Conservation (phyloP, 1,140 invertebrate species). For the Argopecten irradians region DNA sequence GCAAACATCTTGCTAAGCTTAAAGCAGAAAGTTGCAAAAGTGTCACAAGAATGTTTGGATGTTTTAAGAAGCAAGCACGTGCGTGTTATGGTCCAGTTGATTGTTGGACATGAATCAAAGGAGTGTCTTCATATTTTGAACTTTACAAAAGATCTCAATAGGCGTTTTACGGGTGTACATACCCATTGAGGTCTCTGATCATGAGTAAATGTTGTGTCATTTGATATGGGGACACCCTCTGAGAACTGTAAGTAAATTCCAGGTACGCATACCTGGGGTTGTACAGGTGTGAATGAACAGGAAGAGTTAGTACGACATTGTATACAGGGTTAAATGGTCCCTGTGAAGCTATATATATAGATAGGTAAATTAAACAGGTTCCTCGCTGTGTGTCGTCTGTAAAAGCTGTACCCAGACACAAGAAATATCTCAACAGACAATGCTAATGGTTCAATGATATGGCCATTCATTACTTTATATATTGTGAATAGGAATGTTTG, state of each 20-base stretch:
- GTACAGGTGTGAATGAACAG: background rate
- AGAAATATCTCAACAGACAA: background rate
- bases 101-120: too few relatives aligned
- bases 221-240: background rate
- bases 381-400: background rate
- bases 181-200: background rate
- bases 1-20: too few relatives aligned
- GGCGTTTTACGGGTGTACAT: too few relatives aligned
- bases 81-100: too few relatives aligned
- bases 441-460: background rate
- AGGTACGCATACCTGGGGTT: background rate
- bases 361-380: slow-evolving; percentile 2
- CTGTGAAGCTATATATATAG: background rate
- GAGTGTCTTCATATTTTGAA: too few relatives aligned
- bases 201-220: background rate
- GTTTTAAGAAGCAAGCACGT: too few relatives aligned
- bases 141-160: too few relatives aligned
- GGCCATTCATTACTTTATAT: background rate
- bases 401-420: background rate
- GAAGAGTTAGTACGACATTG: background rate
- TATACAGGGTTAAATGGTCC: background rate
- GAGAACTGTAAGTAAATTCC: background rate
- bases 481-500: background rate
- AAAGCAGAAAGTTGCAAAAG: too few relatives aligned
- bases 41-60: too few relatives aligned